Conservation (phyloP, 1,140 invertebrate genomes). For the Pararge aegeria region DNA sequence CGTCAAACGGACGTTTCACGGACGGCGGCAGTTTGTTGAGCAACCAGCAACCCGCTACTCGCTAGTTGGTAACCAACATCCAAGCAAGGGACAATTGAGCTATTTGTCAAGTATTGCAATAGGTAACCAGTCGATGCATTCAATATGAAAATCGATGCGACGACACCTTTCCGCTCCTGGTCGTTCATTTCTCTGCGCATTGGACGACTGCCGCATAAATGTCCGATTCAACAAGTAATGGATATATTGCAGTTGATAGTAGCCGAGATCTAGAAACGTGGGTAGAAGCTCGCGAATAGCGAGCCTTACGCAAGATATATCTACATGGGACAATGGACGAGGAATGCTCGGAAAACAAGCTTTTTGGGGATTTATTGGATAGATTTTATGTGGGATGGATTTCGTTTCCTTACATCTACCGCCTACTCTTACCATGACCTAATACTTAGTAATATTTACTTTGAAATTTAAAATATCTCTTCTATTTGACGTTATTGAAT, state of each 20-base stretch:
- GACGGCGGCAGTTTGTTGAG: conserved; percentile 40
- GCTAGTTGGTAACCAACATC: conserved; percentile 27
- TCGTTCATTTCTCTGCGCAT: conserved; percentile 49
- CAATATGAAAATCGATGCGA: conserved; percentile 44
- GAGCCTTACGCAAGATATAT: conserved; percentile 74
- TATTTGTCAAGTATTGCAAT: conserved; percentile 72
- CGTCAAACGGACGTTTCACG: conserved; percentile 42
- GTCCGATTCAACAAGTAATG: conserved; percentile 50
- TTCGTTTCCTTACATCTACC: conserved; percentile 52
- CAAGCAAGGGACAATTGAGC: conserved; percentile 65
- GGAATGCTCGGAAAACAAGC: conserved; percentile 70
- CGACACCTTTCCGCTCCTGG: conserved; percentile 27
- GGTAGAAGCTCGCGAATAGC: conserved; percentile 60
- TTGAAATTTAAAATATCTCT: background rate
- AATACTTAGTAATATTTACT: conserved; percentile 16
- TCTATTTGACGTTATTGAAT: background rate
- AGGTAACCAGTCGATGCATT: conserved; percentile 53
- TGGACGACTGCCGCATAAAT: conserved; percentile 41
- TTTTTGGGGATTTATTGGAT: conserved; percentile 78
- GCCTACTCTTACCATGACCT: conserved; percentile 38
- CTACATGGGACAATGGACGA: conserved; percentile 70
- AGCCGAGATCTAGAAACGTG: conserved; percentile 54
- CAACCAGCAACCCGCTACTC: conserved; percentile 56
- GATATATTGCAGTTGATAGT: conserved; percentile 57
- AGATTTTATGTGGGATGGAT: conserved; percentile 74